Percentiles rank a stretch among this genome's conserved stretches.
phyloP scores from a whole-genome alignment of 2,888 invertebrate species.

The Tiliacea aurago region DNA sequence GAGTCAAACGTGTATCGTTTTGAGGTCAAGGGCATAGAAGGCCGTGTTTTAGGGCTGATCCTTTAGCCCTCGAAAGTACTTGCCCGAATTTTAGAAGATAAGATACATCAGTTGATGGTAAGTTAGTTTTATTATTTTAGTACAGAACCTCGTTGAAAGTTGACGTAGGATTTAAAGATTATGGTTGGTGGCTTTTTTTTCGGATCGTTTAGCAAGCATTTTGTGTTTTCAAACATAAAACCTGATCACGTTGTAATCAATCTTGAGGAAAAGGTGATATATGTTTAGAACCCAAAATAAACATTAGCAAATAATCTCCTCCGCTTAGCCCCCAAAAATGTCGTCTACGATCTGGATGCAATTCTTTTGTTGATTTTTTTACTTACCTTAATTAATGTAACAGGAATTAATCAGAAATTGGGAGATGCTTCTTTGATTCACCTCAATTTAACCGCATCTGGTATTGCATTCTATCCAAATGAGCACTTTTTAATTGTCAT shows the following conservation, averaged over 20 bases:
- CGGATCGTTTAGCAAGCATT: background rate
- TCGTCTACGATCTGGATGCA: background rate
- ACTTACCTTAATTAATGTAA: background rate
- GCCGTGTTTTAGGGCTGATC: constrained; percentile 23
- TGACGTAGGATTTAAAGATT: background rate
- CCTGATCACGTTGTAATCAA: background rate
- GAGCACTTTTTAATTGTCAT: background rate
- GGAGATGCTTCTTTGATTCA: background rate
- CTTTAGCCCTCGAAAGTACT: constrained; percentile 15
- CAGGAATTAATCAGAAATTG: background rate
- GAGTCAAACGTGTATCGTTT: constrained; percentile 24
- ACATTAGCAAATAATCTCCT: no score
- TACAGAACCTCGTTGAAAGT: background rate
- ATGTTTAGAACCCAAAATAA: no score
- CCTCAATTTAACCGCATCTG: background rate
- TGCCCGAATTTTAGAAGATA: background rate
- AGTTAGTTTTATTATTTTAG: constrained; percentile 1
- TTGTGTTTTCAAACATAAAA: background rate
- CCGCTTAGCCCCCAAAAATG: background rate
- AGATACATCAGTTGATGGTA: background rate
- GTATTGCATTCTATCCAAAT: constrained; percentile 17
- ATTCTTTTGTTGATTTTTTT: background rate
- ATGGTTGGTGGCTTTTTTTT: no score
- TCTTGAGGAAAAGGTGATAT: no score
- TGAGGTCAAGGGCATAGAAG: constrained; percentile 52